Conservation (phyloP, 2,888 invertebrate species). For the Trichogramma dendrolimi region DNA sequence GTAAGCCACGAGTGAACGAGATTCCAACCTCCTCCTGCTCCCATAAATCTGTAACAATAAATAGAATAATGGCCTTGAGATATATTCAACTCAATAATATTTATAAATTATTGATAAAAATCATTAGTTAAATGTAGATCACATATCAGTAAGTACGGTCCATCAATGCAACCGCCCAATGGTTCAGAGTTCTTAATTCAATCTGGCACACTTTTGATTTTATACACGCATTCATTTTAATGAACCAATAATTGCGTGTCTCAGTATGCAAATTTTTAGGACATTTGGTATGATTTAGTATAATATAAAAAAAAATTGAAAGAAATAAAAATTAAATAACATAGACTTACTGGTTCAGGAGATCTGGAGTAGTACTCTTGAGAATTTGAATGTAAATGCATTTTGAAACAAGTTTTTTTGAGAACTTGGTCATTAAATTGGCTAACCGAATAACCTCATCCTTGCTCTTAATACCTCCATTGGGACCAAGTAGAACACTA, state of each 20-base stretch:
- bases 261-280: constrained; percentile 25
- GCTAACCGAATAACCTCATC: constrained; percentile 85
- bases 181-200: constrained; percentile 44
- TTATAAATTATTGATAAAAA: constrained; percentile 1
- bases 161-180: constrained; percentile 41
- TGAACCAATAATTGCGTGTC: constrained; percentile 32
- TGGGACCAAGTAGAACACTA: constrained; percentile 75
- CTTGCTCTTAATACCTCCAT: constrained; percentile 82
- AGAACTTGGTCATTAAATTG: constrained; percentile 93
- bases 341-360: constrained; percentile 68
- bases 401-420: constrained; percentile 90
- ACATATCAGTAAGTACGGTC: constrained; percentile 47
- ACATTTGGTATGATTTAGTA: not conserved
- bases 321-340: not conserved
- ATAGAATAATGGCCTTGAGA: constrained; percentile 9
- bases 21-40: constrained; percentile 89
- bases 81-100: not conserved
- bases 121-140: constrained; percentile 34
- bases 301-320: not conserved
- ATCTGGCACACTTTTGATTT: constrained; percentile 40
- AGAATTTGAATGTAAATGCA: constrained; percentile 92
- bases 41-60: constrained; percentile 67
- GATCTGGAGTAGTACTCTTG: constrained; percentile 76
- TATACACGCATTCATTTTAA: constrained; percentile 33
- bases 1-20: constrained; percentile 86